A percentile compares a stretch with the other conserved stretches of the same genome.
These are phyloP conservation scores for Planiliza haematocheilus DNA, from an alignment of 2,113 vertebrate genomes.

Conservation along the genomic window DNA sequence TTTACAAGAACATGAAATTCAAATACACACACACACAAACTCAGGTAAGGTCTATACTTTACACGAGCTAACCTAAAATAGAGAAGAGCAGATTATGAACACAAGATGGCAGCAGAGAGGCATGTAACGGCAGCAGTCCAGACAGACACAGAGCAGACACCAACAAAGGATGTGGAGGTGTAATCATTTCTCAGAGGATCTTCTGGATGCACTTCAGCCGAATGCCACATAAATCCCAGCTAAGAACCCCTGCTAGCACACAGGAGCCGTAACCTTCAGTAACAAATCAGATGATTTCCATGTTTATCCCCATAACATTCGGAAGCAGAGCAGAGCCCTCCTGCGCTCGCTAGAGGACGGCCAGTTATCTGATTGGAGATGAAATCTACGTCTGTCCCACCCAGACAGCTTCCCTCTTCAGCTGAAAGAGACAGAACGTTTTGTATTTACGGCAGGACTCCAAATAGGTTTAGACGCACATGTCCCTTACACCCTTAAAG, in stretches of 20 bases:
- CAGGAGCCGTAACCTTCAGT: background rate
- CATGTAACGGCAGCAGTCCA: background rate
- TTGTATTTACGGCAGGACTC: conserved; percentile 68
- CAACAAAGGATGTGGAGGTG: background rate
- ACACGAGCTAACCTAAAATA: too few relatives aligned
- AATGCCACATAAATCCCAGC: background rate
- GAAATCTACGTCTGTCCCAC: background rate
- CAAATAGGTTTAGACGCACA: conserved; percentile 54
- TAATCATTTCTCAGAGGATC: background rate
- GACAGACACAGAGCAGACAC: background rate
- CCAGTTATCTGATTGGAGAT: conserved; percentile 17
- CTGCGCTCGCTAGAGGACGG: background rate
- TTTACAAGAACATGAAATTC: conserved; percentile 98
- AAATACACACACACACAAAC: conserved; percentile 84
- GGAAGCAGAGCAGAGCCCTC: background rate
- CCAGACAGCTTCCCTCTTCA: conserved; percentile 18
- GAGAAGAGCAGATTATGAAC: conserved; percentile 7
- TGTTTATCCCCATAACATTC: conserved; percentile 10
- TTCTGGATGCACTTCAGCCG: background rate
- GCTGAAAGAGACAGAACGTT: conserved; percentile 54
- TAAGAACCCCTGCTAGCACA: background rate
- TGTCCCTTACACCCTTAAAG: conserved; percentile 57
- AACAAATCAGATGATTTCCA: conserved; percentile 1
- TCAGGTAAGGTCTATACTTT: conserved; percentile 63
- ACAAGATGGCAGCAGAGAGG: conserved; percentile 71